A percentile compares a stretch with the other conserved stretches of the same genome.
phyloP scores from a whole-genome alignment of 64 coral and sea anemone genomes.

The Stylophora pistillata region DNA sequence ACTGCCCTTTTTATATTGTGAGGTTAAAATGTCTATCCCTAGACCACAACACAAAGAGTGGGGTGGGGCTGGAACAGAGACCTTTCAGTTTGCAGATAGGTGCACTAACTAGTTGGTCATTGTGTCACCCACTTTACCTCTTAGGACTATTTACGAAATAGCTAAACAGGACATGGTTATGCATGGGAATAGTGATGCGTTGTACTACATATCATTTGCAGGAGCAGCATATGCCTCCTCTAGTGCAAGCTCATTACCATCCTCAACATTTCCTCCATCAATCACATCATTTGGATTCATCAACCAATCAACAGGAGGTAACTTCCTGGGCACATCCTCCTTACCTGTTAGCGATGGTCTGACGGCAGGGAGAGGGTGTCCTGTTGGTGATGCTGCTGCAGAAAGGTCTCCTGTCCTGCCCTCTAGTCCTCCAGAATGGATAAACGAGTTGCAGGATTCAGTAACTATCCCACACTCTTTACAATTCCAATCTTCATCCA shows the following conservation, averaged over 20 bases:
- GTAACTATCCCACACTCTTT: slow-evolving; percentile 1
- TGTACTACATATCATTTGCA: neutral
- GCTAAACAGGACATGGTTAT: too few species aligned
- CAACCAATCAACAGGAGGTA: neutral
- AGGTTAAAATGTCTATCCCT: too few species aligned
- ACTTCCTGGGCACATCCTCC: neutral
- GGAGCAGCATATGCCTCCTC: slow-evolving; percentile 37
- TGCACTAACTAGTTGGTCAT: neutral
- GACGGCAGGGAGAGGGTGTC: slow-evolving; percentile 18
- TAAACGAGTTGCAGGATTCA: neutral
- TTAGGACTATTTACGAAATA: neutral
- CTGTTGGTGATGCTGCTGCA: slow-evolving; percentile 54
- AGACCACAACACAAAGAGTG: too few species aligned
- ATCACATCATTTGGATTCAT: slow-evolving; percentile 28
- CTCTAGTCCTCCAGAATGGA: neutral
- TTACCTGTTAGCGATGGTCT: neutral
- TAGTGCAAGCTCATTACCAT: neutral
- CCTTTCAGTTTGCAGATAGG: too few species aligned
- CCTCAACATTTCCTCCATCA: slow-evolving; percentile 8
- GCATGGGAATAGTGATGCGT: too few species aligned
- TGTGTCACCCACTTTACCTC: neutral
- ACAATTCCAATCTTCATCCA: slow-evolving; percentile 56
- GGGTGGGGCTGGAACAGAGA: too few species aligned
- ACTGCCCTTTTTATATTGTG: too few species aligned
- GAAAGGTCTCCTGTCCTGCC: slow-evolving; percentile 37